Evolutionary conservation across 2,797 vertebrate genomes (phyloP), one percentile per base, ranked within the genome.

Genomic region (Botia kubotai): DNA sequence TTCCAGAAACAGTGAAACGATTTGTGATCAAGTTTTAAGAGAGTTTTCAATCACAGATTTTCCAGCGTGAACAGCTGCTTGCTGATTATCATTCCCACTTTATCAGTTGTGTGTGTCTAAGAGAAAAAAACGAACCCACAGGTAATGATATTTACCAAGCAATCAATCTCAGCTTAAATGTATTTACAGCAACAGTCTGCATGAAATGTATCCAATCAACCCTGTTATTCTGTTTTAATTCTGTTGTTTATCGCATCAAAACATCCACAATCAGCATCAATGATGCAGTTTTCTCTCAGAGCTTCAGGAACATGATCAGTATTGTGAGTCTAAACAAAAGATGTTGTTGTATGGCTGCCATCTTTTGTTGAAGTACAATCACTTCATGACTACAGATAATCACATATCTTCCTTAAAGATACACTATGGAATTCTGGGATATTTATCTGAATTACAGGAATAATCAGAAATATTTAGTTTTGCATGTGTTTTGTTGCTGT

Each of bases 301-400:
- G 21, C 36, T 77, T 77, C 75, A 58, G 65, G 53, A 77, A 69
- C 65, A 19, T 69, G 53, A 69, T 77, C 50, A 46, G 14, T 46
- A 46, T 69, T 58, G 65, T 68, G 21, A 58, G 39, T 46, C 62
- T 29, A 67, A 72, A 67, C 58, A 65, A 70, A 36, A 46, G 29
- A 21, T 21, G 21, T 65, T 69, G 19, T 55, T 57, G 11, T 33
- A 8, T 57, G 48, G 21, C 33, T 43, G n/a, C 65, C 52, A 29
- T 75, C 26, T 71, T 71, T 55, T 50, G 29, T 62, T 16, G 23
- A 11, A 29, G 50, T 6, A 53, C 33, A 57, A 16, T n/a, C 21
- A 36, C 62, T 52, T n/a, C 6, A 50, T 19, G 21, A 17, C 60
- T 39, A 21, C 26, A 57, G 17, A 57, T 72, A 57, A 23, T 39